These are phyloP conservation scores for Neoascia interrupta DNA, from an alignment of 2,888 invertebrate species.

Conservation along the genomic window DNA sequence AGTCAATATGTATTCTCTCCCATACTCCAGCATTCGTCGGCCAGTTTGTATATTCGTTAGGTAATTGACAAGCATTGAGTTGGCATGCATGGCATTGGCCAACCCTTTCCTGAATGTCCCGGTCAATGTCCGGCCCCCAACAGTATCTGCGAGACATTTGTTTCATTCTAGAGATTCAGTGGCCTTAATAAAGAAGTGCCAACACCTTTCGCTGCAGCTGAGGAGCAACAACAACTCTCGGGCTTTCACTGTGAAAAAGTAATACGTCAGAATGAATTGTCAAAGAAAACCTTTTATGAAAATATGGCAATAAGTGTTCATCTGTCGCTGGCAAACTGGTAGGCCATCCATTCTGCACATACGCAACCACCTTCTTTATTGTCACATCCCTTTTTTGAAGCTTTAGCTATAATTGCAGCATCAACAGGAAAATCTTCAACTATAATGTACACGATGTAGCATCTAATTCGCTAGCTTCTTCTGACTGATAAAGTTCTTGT, in stretches of 20 bases:
- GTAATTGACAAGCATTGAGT: background rate
- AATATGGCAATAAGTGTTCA: background rate
- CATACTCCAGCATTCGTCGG: background rate
- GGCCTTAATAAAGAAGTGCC: no score
- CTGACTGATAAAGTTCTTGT: no score
- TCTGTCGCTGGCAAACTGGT: background rate
- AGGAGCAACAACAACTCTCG: background rate
- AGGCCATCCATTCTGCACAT: background rate
- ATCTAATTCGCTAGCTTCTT: no score
- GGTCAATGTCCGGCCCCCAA: no score
- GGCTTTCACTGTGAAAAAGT: background rate
- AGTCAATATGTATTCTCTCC: background rate
- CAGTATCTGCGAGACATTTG: no score
- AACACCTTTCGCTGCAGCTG: background rate
- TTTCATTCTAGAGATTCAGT: no score
- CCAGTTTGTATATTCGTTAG: slow-evolving; percentile 1
- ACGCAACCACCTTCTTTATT: background rate
- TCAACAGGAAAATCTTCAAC: no score
- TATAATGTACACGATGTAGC: no score
- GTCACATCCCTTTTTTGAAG: no score
- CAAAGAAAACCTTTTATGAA: background rate
- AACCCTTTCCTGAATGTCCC: no score
- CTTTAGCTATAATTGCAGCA: no score
- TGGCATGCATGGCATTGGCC: background rate
- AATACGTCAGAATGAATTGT: background rate